Conservation (phyloP, 2,113 vertebrate species). For the Elachura formosa region DNA sequence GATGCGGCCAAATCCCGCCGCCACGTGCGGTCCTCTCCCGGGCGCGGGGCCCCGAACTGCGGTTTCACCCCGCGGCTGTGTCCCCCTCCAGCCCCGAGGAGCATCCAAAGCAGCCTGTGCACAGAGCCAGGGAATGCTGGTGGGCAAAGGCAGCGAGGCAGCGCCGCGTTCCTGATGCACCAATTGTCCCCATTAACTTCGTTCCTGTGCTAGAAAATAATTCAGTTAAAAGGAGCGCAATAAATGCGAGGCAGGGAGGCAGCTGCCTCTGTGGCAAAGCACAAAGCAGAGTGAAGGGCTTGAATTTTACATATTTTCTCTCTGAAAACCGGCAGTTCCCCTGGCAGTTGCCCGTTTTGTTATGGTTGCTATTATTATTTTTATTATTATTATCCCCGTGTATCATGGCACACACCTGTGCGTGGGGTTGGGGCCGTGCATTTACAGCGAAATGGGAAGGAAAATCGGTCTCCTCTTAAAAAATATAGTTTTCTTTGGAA, state of each 20-base stretch:
- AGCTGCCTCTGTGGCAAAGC: background rate
- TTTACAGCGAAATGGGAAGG: background rate
- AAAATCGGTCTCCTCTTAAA: background rate
- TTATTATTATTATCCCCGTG: too few relatives aligned
- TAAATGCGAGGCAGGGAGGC: background rate
- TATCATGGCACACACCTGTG: background rate
- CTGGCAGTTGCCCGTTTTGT: background rate
- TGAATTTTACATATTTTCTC: background rate
- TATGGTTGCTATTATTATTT: background rate
- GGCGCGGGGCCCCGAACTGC: too few relatives aligned
- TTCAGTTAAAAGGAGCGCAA: background rate
- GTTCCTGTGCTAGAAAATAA: background rate
- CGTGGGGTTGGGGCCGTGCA: fast-evolving
- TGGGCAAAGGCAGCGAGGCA: background rate
- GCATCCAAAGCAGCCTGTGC: background rate
- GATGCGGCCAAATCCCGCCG: background rate
- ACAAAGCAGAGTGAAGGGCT: background rate
- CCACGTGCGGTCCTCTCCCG: fast-evolving
- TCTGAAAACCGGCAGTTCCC: background rate
- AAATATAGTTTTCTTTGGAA: background rate
- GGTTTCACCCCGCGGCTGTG: too few relatives aligned
- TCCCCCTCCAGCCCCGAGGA: background rate
- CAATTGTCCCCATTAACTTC: background rate
- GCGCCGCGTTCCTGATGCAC: background rate
- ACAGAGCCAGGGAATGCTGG: background rate